phyloP scores from a whole-genome alignment of 2,797 vertebrate species.

The Benthosema pterotum region DNA sequence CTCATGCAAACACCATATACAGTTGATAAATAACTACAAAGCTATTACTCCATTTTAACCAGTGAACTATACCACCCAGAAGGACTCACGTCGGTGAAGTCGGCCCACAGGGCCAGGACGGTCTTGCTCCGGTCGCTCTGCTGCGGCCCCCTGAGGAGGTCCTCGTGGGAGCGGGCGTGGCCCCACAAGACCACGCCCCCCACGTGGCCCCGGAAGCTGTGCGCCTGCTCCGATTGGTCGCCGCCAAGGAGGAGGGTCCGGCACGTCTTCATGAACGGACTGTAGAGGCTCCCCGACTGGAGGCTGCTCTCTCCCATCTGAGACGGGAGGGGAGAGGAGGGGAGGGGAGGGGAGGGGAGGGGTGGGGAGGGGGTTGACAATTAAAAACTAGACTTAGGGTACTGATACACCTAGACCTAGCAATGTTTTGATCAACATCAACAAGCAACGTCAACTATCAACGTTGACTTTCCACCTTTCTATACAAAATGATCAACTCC shows the following conservation, averaged over 20 bases:
- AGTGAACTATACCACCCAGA: too few species aligned
- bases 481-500: too few species aligned
- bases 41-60: too few species aligned
- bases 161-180: conserved; percentile 73
- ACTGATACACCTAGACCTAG: too few species aligned
- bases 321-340: not conserved
- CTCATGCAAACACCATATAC: too few species aligned
- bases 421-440: too few species aligned
- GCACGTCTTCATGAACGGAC: conserved; percentile 90
- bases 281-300: conserved; percentile 89
- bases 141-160: conserved; percentile 73
- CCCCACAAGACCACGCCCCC: conserved; percentile 85
- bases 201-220: conserved; percentile 87
- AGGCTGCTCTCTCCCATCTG: conserved; percentile 81
- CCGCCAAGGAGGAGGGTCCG: conserved; percentile 90
- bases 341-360: conserved; percentile 2
- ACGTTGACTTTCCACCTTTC: too few species aligned
- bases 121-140: conserved; percentile 36
- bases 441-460: too few species aligned
- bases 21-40: too few species aligned
- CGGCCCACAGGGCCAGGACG: conserved; percentile 73
- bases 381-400: too few species aligned
- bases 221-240: conserved; percentile 80
- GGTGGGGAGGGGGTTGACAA: not conserved
- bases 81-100: conserved; percentile 77